phyloP scores from a whole-genome alignment of 2,797 vertebrate genomes.

The Tarsius wallacei region DNA sequence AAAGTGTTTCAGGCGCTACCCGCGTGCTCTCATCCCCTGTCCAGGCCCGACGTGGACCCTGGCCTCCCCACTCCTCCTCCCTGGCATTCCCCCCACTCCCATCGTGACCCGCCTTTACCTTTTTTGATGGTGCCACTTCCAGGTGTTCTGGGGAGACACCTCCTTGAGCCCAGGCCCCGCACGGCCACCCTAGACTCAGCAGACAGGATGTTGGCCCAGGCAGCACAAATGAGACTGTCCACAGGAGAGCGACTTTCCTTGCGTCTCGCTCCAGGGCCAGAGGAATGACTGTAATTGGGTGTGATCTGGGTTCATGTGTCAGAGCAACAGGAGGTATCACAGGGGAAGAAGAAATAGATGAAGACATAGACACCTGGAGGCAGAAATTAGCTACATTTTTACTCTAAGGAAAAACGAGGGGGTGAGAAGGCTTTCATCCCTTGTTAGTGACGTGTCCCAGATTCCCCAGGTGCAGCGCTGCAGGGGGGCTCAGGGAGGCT shows the following conservation, averaged over 20 bases:
- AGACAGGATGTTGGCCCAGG: accelerated
- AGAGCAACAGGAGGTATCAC: background rate
- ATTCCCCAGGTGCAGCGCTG: accelerated
- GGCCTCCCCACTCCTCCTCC: accelerated
- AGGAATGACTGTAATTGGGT: background rate
- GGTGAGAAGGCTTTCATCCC: too few species aligned
- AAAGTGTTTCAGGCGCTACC: too few species aligned
- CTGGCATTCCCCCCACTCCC: too few species aligned
- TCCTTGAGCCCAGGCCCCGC: accelerated
- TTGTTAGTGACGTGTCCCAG: background rate
- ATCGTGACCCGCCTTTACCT: too few species aligned
- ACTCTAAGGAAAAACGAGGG: background rate
- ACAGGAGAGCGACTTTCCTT: accelerated
- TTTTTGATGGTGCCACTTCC: background rate
- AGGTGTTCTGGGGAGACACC: background rate
- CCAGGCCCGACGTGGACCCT: accelerated
- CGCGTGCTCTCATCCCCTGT: background rate
- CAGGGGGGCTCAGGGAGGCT: accelerated
- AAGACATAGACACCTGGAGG: background rate
- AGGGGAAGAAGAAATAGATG: background rate
- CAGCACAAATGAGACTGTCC: accelerated
- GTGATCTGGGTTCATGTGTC: background rate
- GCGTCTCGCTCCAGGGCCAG: too few species aligned
- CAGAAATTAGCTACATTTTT: background rate
- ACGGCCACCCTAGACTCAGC: background rate